These are phyloP conservation scores for Lepus europaeus DNA, from an alignment of 2,113 vertebrate genomes.

Conservation along the genomic window DNA sequence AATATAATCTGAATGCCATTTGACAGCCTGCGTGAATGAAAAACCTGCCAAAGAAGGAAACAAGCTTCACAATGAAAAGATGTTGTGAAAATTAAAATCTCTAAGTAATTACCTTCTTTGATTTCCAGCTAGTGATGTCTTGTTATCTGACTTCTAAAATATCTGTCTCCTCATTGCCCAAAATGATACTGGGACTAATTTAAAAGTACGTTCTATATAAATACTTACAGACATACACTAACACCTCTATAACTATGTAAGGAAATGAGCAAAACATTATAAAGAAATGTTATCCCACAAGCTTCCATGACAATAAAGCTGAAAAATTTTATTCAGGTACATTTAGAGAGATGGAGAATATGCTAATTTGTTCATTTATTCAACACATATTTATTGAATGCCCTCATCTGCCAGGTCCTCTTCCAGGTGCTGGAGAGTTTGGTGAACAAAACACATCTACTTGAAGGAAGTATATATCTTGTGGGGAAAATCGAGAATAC, in stretches of 20 bases:
- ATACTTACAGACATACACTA: not conserved
- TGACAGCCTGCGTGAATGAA: constrained; percentile 78
- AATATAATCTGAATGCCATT: constrained; percentile 73
- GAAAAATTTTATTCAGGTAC: not conserved
- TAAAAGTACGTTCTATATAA: not conserved
- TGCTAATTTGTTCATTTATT: not conserved
- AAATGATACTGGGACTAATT: not conserved
- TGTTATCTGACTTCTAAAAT: not conserved
- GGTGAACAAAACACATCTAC: not conserved
- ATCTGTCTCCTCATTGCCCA: not conserved
- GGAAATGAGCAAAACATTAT: not conserved
- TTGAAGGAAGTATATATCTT: not conserved
- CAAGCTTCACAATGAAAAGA: constrained; percentile 65
- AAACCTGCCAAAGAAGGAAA: constrained; percentile 80
- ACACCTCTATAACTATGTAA: not conserved
- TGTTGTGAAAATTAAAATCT: constrained; percentile 72
- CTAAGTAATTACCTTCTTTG: constrained; percentile 49
- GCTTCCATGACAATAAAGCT: not conserved
- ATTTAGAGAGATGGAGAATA: not conserved
- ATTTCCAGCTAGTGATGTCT: constrained; percentile 39
- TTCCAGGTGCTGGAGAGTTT: not conserved
- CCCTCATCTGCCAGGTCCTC: not conserved
- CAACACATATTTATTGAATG: not conserved
- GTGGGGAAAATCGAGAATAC: not conserved
- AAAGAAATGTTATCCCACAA: not conserved